Base-by-base conservation (phyloP, 2,113 vertebrate genomes). In the Etia nguti region DNA sequence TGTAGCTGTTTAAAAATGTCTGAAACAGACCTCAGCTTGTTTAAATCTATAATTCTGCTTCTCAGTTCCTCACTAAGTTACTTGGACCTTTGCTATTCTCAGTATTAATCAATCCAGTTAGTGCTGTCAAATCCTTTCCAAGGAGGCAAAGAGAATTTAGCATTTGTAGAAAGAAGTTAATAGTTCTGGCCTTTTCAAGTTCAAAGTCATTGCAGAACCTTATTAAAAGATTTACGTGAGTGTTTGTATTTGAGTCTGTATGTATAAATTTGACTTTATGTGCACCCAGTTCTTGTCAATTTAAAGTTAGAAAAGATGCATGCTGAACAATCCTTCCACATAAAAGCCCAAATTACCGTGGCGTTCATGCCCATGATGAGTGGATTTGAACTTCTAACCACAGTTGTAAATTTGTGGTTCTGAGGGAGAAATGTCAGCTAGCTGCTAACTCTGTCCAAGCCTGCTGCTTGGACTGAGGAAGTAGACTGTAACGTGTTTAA, bases 21-120 rank as follows among this genome's bases (percentile, higher is more conserved):
- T 41, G 20, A 22, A 41, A 68, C 11, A 41, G 62, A 41, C 36
- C 36, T 8, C 41, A 68, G 41, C 62, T 0, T 41, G 62, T 9
- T 41, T 68, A 68, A 38, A 68, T 68, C 11, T 68, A 3, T 41
- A 41, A 68, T 41, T 68, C 7, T 41, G 36, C 36, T 68, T 0
- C 62, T 68, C 24, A 24, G 1, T 22, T 22, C 34, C 10, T 68
- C 62, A 1, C 20, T 41, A 22, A 68, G 3, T 38, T 38, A 10
- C 8, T 38, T 38, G 36, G 8, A 8, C 36, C 9, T 38, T 34
- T 38, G 8, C 11, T 65, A 8, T 65, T 65, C 60, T 65, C 18
- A 22, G 60, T 38, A 65, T 65, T 65, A 22, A 65, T 65, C 60
- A 22, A 65, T 65, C 60, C 34, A 65, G 34, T 38, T 22, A 68